Base-by-base conservation (phyloP, 2,113 vertebrate genomes). In the Podarcis muralis region DNA sequence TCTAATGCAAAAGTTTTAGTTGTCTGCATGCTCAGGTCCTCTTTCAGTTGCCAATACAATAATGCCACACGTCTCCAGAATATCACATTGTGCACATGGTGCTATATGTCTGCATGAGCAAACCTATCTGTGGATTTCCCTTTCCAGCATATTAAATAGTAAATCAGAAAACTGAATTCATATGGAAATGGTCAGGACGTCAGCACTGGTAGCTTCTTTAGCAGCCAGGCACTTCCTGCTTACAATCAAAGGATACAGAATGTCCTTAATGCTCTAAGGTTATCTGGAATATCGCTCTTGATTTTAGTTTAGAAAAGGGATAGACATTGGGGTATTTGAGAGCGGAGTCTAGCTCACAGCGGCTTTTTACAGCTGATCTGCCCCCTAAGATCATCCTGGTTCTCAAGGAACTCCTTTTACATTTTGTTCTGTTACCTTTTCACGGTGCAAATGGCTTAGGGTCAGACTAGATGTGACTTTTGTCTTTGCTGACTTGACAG, bases 1-100 rank as follows among this genome's bases (percentile, higher is more conserved):
- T 48, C 86, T 89, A 57, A 59, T 77, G 78, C 30, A 2, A 90
- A 91, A 59, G 40, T 74, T 62, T 72, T 65, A 48, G 25, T 71
- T 68, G n/a, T 71, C 84, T 88, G 80, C 88, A 43, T 6, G 79
- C 69, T 5, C 32, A 37, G 37, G 65, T 76, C 25, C 72, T 72
- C 15, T 8, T 81, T 68, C 66, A 43, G 7, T 48, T 40, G n/a
- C 80, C 83, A 91, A 35, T 23, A 78, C 75, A 53, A 66, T 0
- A 11, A n/a, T 62, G 79, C 84, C 87, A 62, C 77, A 43, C 84
- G 68, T 76, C 75, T 82, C 15, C 9, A 23, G 6, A 59, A 16
- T 4, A 3, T 11, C 13, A 3, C 48, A 43, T 23, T 40, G 11
- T 53, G 48, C 48, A 53, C 48, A 53, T 53, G 66, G 78, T 5